phyloP scores from a whole-genome alignment of 2,113 vertebrate species.

The Gobiocypris rarus region DNA sequence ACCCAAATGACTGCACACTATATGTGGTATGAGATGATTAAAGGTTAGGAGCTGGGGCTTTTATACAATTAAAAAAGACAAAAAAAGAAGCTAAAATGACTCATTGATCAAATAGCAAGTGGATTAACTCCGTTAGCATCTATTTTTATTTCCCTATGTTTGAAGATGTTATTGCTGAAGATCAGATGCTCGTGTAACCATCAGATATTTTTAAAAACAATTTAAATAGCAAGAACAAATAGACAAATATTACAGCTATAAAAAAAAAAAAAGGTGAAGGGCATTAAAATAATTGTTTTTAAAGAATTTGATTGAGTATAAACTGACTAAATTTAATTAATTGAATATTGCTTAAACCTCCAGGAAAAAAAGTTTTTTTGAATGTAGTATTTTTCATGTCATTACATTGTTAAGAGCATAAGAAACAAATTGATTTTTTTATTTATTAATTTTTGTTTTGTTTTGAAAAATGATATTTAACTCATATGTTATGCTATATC shows the following conservation, averaged over 20 bases:
- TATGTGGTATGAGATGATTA: slow-evolving; percentile 35
- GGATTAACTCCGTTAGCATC: not conserved
- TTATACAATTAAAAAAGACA: slow-evolving; percentile 25
- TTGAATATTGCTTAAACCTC: not conserved
- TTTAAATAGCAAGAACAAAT: not conserved
- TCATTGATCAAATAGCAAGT: slow-evolving; percentile 15
- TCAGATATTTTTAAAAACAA: not conserved
- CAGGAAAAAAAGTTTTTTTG: no score
- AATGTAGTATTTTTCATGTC: no score
- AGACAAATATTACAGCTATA: not conserved
- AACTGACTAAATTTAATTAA: not conserved
- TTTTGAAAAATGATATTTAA: no score
- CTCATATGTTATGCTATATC: no score
- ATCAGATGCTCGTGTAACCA: not conserved
- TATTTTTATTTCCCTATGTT: not conserved
- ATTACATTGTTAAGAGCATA: no score
- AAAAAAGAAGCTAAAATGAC: not conserved
- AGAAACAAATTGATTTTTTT: no score
- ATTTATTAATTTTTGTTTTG: no score
- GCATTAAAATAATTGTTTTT: not conserved
- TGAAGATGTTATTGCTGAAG: slow-evolving; percentile 2
- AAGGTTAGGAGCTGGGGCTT: not conserved
- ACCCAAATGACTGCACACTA: slow-evolving; percentile 5
- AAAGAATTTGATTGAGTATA: not conserved
- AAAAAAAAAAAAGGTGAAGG: no score